phyloP scores from a whole-genome alignment of 2,888 invertebrate species.

The Trichogramma dendrolimi region DNA sequence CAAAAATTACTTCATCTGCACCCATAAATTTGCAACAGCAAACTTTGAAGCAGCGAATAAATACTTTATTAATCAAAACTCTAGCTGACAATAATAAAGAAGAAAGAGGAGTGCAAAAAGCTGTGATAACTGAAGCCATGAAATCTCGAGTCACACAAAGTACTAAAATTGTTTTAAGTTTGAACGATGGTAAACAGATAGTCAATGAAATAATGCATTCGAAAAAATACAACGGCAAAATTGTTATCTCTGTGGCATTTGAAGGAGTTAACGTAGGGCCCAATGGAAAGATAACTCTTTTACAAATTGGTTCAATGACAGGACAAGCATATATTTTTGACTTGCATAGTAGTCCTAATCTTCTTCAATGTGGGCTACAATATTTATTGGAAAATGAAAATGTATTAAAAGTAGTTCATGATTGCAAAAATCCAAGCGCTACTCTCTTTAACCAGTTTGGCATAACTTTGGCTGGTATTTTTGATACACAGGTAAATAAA shows the following conservation, averaged over 20 bases:
- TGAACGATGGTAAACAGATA: constrained; percentile 73
- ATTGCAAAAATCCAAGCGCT: constrained; percentile 86
- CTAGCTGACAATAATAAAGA: constrained; percentile 78
- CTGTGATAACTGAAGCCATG: constrained; percentile 67
- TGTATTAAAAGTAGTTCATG: constrained; percentile 85
- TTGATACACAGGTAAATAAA: constrained; percentile 74
- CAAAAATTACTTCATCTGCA: constrained; percentile 33
- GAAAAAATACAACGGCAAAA: constrained; percentile 44
- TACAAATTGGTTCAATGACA: constrained; percentile 77
- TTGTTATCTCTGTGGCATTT: constrained; percentile 79
- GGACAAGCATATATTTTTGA: constrained; percentile 86
- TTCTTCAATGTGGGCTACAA: constrained; percentile 75
- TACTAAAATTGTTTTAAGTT: constrained; percentile 74
- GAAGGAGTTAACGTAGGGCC: constrained; percentile 89
- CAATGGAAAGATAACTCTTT: constrained; percentile 81
- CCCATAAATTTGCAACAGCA: constrained; percentile 55
- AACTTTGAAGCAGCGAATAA: constrained; percentile 82
- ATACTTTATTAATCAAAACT: constrained; percentile 82
- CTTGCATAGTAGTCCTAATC: constrained; percentile 75
- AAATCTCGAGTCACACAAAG: constrained; percentile 76
- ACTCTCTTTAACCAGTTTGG: constrained; percentile 83
- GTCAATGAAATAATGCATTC: constrained; percentile 69
- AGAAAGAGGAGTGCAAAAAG: constrained; percentile 53
- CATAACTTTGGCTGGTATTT: constrained; percentile 77
- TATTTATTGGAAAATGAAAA: constrained; percentile 74